Percentiles rank a stretch among this genome's conserved stretches.
Evolutionary conservation across 2,888 invertebrate genomes (phyloP).

Genomic region (Stenoptilia bipunctidactyla): DNA sequence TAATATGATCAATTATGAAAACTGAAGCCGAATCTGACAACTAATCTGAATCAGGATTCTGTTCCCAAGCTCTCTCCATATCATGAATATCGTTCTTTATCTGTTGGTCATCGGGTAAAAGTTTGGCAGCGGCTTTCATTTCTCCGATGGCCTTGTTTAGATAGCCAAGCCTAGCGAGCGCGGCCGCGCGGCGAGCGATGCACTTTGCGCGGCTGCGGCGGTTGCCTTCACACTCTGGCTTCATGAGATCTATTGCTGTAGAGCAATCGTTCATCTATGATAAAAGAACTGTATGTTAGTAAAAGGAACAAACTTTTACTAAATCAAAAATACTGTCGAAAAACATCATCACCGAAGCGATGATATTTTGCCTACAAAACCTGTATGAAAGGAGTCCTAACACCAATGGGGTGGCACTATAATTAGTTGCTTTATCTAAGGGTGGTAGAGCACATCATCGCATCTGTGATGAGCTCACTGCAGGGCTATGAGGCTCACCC

Average conservation of each 20-base stretch:
- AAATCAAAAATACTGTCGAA: too few species aligned
- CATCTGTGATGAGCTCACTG: too few species aligned
- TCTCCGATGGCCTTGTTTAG: slow-evolving; percentile 79
- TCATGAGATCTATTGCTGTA: slow-evolving; percentile 80
- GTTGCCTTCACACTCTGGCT: slow-evolving; percentile 80
- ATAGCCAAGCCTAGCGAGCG: slow-evolving; percentile 78
- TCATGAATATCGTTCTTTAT: slow-evolving; percentile 76
- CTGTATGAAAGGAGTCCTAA: too few species aligned
- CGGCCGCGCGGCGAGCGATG: slow-evolving; percentile 80
- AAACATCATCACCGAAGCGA: too few species aligned
- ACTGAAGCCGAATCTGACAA: too few species aligned
- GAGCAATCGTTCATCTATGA: slow-evolving; percentile 67
- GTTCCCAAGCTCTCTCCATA: slow-evolving; percentile 83
- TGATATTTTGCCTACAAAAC: too few species aligned
- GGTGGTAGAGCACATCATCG: too few species aligned
- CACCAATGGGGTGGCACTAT: too few species aligned
- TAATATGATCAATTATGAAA: background rate
- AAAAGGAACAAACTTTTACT: too few species aligned
- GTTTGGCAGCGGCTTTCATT: slow-evolving; percentile 78
- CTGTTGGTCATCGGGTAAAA: slow-evolving; percentile 74
- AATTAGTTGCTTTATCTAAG: too few species aligned
- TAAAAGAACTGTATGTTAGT: too few species aligned
- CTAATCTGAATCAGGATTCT: slow-evolving; percentile 75
- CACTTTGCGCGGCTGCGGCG: slow-evolving; percentile 78
- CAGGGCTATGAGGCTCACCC: too few species aligned